A percentile compares a stretch with the other conserved stretches of the same genome.
Evolutionary conservation across 2,888 invertebrate genomes (phyloP).

Genomic region (Hirtodrosophila trivittata): DNA sequence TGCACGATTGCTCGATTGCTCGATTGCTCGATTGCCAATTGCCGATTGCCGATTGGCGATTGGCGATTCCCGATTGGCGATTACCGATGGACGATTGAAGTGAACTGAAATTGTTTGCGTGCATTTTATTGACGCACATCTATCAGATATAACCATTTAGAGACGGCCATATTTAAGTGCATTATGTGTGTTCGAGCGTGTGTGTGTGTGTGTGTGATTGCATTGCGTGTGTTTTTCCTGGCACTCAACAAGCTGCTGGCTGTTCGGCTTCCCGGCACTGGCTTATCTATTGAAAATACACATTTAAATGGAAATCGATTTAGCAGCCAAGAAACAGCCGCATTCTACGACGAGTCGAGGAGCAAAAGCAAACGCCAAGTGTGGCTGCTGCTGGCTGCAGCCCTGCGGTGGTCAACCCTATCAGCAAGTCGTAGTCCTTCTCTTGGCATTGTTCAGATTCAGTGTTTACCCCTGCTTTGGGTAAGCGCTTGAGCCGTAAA

Average conservation of each 20-base stretch:
- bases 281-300: slow-evolving; percentile 60
- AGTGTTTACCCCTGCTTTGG: slow-evolving; percentile 18
- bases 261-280: slow-evolving; percentile 4
- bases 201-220: slow-evolving; percentile 7
- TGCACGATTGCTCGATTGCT: slow-evolving; percentile 9
- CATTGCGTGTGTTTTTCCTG: slow-evolving; percentile 30
- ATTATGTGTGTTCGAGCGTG: slow-evolving; percentile 49
- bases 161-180: slow-evolving; percentile 51
- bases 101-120: slow-evolving; percentile 64
- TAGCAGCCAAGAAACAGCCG: slow-evolving; percentile 9
- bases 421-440: slow-evolving; percentile 64
- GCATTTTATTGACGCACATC: slow-evolving; percentile 57
- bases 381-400: slow-evolving; percentile 7
- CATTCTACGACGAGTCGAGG: neutral
- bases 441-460: slow-evolving; percentile 7
- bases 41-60: slow-evolving; percentile 26
- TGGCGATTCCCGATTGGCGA: slow-evolving; percentile 30
- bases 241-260: slow-evolving; percentile 36
- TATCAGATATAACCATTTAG: slow-evolving; percentile 43
- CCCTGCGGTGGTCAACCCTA: slow-evolving; percentile 57
- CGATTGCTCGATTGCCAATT: slow-evolving; percentile 32
- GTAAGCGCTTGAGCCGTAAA: slow-evolving; percentile 67
- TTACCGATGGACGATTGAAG: slow-evolving; percentile 45
- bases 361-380: slow-evolving; percentile 7
- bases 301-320: slow-evolving; percentile 73